Conservation (phyloP, 2,888 invertebrate species). For the Phyto melanocephala region DNA sequence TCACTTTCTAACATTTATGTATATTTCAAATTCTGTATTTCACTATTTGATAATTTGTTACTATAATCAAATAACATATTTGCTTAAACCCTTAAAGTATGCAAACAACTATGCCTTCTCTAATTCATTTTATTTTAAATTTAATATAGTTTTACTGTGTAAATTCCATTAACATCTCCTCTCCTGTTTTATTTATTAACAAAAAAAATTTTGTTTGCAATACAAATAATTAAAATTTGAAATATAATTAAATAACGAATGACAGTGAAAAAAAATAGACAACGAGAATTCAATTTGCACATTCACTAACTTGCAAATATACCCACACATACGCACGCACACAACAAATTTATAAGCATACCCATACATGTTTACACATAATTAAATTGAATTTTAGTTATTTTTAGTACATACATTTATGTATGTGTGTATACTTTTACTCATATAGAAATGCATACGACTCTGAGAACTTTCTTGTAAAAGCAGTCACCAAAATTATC, state of each 20-base stretch:
- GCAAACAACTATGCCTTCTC: neutral
- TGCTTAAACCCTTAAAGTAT: neutral
- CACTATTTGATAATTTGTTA: too few species aligned
- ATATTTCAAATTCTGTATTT: too few species aligned
- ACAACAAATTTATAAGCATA: neutral
- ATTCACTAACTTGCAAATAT: neutral
- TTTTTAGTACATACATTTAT: neutral
- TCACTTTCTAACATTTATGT: too few species aligned
- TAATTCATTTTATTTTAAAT: too few species aligned
- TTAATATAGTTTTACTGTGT: too few species aligned
- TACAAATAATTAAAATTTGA: slow-evolving; percentile 31
- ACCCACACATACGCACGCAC: neutral
- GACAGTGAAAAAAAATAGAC: neutral
- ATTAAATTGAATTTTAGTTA: slow-evolving; percentile 54
- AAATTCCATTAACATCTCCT: too few species aligned
- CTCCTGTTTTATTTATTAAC: neutral
- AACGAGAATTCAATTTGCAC: slow-evolving; percentile 45
- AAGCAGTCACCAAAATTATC: too few species aligned
- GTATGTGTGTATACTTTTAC: too few species aligned
- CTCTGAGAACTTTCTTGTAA: too few species aligned
- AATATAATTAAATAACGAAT: slow-evolving; percentile 22
- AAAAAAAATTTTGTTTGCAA: neutral
- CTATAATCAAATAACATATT: too few species aligned
- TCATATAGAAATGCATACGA: too few species aligned
- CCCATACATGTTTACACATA: slow-evolving; percentile 12